A percentile compares a stretch with the other conserved stretches of the same genome.
Conservation (phyloP, 1,140 invertebrate species). For the Drosophila carrolli region DNA sequence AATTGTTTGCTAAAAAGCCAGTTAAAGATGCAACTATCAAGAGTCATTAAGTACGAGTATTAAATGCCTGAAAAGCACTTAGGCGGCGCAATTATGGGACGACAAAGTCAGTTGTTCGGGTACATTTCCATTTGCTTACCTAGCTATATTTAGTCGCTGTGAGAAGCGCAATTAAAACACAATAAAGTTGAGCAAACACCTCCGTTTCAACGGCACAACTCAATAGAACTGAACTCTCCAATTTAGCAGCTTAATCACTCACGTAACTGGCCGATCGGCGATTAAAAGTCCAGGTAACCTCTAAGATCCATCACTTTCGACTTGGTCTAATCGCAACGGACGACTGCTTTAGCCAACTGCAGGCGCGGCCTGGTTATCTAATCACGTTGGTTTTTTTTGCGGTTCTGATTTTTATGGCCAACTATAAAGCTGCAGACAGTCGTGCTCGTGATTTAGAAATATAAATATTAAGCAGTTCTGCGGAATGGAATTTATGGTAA, state of each 20-base stretch:
- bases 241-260: conserved; percentile 22
- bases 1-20: conserved; percentile 45
- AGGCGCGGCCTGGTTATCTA: conserved; percentile 25
- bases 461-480: conserved; percentile 36
- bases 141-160: conserved; percentile 20
- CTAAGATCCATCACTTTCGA: conserved; percentile 24
- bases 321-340: conserved; percentile 21
- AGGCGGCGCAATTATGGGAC: conserved; percentile 16
- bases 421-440: conserved; percentile 28
- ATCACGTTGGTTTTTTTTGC: conserved; percentile 17
- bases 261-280: conserved; percentile 27
- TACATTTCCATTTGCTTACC: conserved; percentile 10
- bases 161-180: conserved; percentile 27
- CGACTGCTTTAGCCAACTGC: conserved; percentile 3
- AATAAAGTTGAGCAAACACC: conserved; percentile 10
- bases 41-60: conserved; percentile 41
- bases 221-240: conserved; percentile 7
- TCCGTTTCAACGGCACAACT: conserved; percentile 9
- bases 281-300: conserved; percentile 9
- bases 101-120: conserved; percentile 2
- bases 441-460: conserved; percentile 50
- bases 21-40: conserved; percentile 42
- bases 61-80: conserved; percentile 35
- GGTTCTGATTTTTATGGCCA: conserved; percentile 41
- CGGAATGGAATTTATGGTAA: conserved; percentile 50